These are phyloP conservation scores for Rhinoderma darwinii DNA, from an alignment of 2,113 vertebrate species.

Conservation along the genomic window DNA sequence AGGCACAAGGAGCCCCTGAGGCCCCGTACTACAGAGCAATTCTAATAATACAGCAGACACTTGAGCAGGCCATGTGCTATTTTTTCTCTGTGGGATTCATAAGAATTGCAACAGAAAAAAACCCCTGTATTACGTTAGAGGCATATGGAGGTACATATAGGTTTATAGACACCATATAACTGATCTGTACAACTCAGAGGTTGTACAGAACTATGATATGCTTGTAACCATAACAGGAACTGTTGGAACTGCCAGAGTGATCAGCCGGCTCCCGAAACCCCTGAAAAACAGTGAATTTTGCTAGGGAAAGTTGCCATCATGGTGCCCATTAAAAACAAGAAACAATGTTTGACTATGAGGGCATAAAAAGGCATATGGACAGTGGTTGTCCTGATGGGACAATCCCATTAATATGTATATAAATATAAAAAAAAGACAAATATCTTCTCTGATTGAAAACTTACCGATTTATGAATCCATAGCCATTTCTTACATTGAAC, in stretches of 20 bases:
- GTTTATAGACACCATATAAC: background rate
- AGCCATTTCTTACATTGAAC: conserved; percentile 98
- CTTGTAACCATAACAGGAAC: background rate
- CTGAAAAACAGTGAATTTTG: too few species aligned
- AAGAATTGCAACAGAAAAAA: too few species aligned
- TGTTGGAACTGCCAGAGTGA: too few species aligned
- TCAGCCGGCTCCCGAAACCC: too few species aligned
- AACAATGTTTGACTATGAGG: too few species aligned
- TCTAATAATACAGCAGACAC: too few species aligned
- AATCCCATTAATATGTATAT: background rate
- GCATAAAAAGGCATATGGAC: too few species aligned
- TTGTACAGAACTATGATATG: background rate
- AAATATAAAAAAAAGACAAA: background rate
- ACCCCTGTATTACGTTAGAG: background rate
- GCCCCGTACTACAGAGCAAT: background rate
- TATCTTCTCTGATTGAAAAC: conserved; percentile 49
- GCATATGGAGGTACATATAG: background rate
- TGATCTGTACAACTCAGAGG: background rate
- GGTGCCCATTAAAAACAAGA: too few species aligned
- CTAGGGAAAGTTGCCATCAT: too few species aligned
- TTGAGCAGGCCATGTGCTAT: too few species aligned
- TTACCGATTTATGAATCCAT: conserved; percentile 98
- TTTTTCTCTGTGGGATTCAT: too few species aligned
- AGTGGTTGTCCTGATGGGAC: too few species aligned
- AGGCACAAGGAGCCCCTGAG: background rate